phyloP scores from a whole-genome alignment of 1,140 invertebrate genomes.

The Schlechtendalia chinensis region DNA sequence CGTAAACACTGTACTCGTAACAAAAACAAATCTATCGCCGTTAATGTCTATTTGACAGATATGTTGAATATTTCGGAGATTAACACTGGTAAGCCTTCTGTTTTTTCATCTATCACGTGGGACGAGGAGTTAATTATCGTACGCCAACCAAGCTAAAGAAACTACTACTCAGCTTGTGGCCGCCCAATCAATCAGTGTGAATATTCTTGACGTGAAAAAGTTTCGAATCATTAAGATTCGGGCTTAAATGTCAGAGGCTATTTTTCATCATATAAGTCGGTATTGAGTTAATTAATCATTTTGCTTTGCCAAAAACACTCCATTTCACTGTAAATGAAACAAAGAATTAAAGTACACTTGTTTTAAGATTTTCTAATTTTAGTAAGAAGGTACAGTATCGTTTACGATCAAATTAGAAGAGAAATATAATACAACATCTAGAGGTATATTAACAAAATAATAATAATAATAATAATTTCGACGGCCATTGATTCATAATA shows the following conservation, averaged over 20 bases:
- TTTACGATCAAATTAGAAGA: too few species aligned
- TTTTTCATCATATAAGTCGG: constrained; percentile 19
- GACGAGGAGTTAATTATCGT: not conserved
- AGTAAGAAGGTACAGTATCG: not conserved
- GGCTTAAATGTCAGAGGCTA: constrained; percentile 25
- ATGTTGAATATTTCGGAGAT: not conserved
- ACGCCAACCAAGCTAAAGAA: not conserved
- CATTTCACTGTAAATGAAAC: constrained; percentile 7
- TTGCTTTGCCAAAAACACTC: constrained; percentile 19
- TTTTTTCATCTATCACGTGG: not conserved
- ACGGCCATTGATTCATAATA: too few species aligned
- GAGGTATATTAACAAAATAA: too few species aligned
- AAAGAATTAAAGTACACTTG: not conserved
- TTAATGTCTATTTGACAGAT: not conserved
- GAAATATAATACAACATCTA: not conserved
- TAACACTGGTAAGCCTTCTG: not conserved
- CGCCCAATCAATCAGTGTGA: constrained; percentile 3
- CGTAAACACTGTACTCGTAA: too few species aligned
- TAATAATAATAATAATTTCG: too few species aligned
- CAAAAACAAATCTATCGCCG: too few species aligned
- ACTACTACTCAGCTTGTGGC: not conserved
- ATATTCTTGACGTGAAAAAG: constrained; percentile 20
- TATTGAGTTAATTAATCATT: constrained; percentile 39
- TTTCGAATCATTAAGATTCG: constrained; percentile 26
- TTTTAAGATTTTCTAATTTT: constrained; percentile 23